A percentile compares a stretch with the other conserved stretches of the same genome.
Evolutionary conservation across 2,888 invertebrate genomes (phyloP).

Genomic region (Synanthedon myopaeformis): DNA sequence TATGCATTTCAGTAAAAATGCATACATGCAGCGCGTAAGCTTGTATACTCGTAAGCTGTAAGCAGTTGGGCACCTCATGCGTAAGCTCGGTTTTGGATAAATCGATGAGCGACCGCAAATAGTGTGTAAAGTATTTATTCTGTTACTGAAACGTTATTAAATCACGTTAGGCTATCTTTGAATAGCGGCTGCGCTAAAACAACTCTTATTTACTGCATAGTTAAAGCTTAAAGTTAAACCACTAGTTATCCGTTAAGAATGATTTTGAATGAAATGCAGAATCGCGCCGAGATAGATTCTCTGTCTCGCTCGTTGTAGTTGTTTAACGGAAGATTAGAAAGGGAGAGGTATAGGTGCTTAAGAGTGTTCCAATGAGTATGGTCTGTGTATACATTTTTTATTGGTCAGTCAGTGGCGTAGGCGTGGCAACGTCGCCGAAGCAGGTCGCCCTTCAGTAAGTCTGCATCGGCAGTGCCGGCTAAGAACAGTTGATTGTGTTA

Average conservation of each 20-base stretch:
- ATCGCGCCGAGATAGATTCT: constrained; percentile 5
- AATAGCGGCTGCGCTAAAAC: neutral
- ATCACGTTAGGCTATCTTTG: neutral
- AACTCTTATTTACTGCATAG: neutral
- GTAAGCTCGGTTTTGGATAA: constrained; percentile 10
- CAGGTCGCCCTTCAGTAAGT: constrained; percentile 40
- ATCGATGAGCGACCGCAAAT: constrained; percentile 20
- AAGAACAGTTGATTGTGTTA: constrained; percentile 62
- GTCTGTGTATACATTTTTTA: constrained; percentile 13
- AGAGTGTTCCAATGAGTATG: neutral
- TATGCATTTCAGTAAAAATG: too few relatives aligned
- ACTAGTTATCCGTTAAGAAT: neutral
- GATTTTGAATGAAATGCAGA: constrained; percentile 7
- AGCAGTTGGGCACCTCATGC: neutral
- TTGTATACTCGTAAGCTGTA: too few relatives aligned
- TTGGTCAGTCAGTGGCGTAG: constrained; percentile 37
- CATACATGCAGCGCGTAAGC: too few relatives aligned
- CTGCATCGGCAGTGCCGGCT: constrained; percentile 54
- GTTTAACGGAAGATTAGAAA: neutral
- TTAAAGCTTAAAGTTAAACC: neutral
- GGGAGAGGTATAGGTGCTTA: neutral
- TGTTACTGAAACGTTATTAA: neutral
- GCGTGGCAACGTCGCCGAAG: constrained; percentile 47
- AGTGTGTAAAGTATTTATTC: constrained; percentile 13
- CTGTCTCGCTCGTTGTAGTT: neutral